A percentile compares a stretch with the other conserved stretches of the same genome.
Conservation (phyloP, 1,140 invertebrate species). For the Pemphigus obesinymphae region DNA sequence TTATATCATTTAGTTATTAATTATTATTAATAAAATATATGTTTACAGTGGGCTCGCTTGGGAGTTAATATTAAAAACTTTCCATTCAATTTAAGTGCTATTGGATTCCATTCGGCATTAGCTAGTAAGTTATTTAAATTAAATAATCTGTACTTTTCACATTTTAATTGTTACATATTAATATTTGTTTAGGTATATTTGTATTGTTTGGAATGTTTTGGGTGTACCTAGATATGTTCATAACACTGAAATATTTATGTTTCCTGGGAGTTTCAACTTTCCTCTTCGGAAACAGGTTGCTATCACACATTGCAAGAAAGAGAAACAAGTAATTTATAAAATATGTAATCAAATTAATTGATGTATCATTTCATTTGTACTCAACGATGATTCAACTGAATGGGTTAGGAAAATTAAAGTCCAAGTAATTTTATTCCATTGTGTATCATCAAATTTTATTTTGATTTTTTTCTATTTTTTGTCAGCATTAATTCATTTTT, state of each 20-base stretch:
- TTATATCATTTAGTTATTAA: background rate
- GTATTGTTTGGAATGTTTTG: slow-evolving; percentile 84
- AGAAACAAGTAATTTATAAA: background rate
- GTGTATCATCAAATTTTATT: background rate
- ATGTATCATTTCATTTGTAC: background rate
- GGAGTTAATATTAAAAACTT: slow-evolving; percentile 86
- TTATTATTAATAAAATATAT: background rate
- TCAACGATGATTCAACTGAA: background rate
- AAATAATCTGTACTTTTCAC: background rate
- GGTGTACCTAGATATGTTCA: slow-evolving; percentile 91
- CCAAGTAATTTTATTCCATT: background rate
- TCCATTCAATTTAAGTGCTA: slow-evolving; percentile 68
- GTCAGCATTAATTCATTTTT: background rate
- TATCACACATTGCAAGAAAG: slow-evolving; percentile 65
- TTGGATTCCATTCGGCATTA: slow-evolving; percentile 83
- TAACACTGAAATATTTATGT: slow-evolving; percentile 84
- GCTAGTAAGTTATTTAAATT: slow-evolving; percentile 56
- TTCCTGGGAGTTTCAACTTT: slow-evolving; percentile 80
- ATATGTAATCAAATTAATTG: background rate
- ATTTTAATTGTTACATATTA: background rate
- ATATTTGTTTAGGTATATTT: slow-evolving; percentile 67
- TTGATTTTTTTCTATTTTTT: slow-evolving; percentile 5
- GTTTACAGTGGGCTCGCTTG: slow-evolving; percentile 73
- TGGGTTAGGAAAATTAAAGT: background rate
- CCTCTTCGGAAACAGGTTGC: slow-evolving; percentile 83